Base-by-base conservation (phyloP, 1,140 invertebrate species). In the Mycetomoellerius zeteki region DNA sequence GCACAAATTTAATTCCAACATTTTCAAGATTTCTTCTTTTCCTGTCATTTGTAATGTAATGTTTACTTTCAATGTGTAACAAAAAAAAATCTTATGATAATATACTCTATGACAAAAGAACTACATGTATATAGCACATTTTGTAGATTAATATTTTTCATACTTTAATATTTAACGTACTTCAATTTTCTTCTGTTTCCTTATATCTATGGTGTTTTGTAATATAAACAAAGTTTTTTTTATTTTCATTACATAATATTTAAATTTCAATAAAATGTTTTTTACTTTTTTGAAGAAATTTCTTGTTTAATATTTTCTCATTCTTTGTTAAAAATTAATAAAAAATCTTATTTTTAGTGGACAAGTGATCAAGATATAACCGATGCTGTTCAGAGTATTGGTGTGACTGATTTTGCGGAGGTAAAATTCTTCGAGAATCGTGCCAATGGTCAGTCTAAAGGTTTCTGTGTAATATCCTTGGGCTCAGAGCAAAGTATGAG, bases 381-480 rank as follows among this genome's bases (percentile, higher is more conserved):
- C 47, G 98, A 99, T 96, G 97, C 98, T 3, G 96, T 99, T 80
- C 96, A 97, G 69, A 97, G 97, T 86, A 96, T 99, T 89, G 99
- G 99, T 27, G 98, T 99, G 3, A 97, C 96, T 85, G 99, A 99
- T 95, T 97, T 99, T 90, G 96, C 99, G 88, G 99, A 99, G 94
- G 98, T 99, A 16, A 99, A 99, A 95, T 99, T 99, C 95, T 99
- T 99, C 96, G 99, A 99, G 96, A 99, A 99, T 96, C 97, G 99
- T 91, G 98, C 98, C 14, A 99, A 99, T 96, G 99, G 99, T 37
- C 99, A 99, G 95, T 99, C 99, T 0, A 99, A 99, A 96, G 99
- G 99, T 60, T 99, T 99, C 95, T 99, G 98, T 94, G 97, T 99
- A 21, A 97, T 99, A 89, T 98, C 98, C 2, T 96, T 99, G 67